These are phyloP conservation scores for Odontamblyopus rebecca DNA, from an alignment of 2,797 vertebrate genomes.

Conservation along the genomic window DNA sequence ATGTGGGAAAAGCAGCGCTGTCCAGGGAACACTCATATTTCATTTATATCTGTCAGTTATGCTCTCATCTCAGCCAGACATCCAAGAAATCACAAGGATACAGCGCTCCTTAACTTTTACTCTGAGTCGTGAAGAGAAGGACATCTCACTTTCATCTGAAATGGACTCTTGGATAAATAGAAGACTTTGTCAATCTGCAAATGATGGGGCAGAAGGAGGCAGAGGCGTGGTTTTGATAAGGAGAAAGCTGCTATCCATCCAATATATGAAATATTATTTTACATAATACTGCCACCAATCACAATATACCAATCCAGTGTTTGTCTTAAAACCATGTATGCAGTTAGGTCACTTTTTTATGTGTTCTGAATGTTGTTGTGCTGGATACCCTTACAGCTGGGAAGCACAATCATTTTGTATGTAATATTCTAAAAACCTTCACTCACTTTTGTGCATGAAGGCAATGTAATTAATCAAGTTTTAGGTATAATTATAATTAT, in stretches of 20 bases:
- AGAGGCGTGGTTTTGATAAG: neutral
- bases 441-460: neutral
- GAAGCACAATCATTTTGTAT: neutral
- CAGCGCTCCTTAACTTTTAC: slow-evolving; percentile 21
- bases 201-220: neutral
- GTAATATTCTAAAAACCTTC: neutral
- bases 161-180: slow-evolving; percentile 15
- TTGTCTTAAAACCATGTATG: neutral
- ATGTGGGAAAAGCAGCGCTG: slow-evolving; percentile 20
- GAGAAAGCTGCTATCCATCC: neutral
- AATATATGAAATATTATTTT: neutral
- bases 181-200: neutral
- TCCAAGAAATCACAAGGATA: slow-evolving; percentile 37
- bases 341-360: neutral
- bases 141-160: slow-evolving; percentile 41
- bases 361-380: neutral
- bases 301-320: neutral
- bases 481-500: neutral
- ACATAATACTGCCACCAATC: neutral
- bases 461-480: too few relatives aligned
- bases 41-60: slow-evolving; percentile 47
- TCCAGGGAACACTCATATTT: slow-evolving; percentile 43
- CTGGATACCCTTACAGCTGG: neutral
- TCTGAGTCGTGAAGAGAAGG: slow-evolving; percentile 21
- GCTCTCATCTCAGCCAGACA: slow-evolving; percentile 39